Evolutionary conservation across 2,797 vertebrate species (phyloP).

Genomic region (Xyrichtys novacula): DNA sequence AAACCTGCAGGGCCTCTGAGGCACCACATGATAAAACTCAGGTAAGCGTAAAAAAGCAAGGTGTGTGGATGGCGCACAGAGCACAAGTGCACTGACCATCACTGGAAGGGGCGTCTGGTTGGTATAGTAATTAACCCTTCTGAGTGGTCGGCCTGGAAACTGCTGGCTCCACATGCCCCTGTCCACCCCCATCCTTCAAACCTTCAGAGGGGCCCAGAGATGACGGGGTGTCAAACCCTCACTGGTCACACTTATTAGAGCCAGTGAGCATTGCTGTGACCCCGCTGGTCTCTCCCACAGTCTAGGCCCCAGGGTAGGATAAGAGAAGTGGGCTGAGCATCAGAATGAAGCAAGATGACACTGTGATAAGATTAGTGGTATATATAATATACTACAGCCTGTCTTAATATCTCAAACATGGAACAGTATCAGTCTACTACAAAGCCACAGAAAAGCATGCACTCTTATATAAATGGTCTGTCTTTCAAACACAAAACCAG

Average conservation of each 20-base stretch:
- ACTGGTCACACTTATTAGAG: slow-evolving; percentile 72
- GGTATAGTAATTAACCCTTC: slow-evolving; percentile 79
- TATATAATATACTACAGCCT: slow-evolving; percentile 31
- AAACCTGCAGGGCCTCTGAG: slow-evolving; percentile 50
- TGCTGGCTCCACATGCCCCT: slow-evolving; percentile 58
- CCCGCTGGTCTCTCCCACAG: slow-evolving; percentile 38
- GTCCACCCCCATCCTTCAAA: slow-evolving; percentile 62
- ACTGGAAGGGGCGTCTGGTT: slow-evolving; percentile 59
- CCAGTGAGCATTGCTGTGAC: slow-evolving; percentile 47
- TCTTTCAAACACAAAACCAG: slow-evolving; percentile 43
- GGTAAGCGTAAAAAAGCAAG: slow-evolving; percentile 63
- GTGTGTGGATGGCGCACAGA: slow-evolving; percentile 62
- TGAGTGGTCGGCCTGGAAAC: slow-evolving; percentile 70
- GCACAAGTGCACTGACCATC: slow-evolving; percentile 58
- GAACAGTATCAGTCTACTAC: slow-evolving; percentile 22
- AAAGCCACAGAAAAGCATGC: slow-evolving; percentile 34
- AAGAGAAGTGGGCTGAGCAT: not conserved
- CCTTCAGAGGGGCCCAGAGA: slow-evolving; percentile 55
- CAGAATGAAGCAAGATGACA: slow-evolving; percentile 50
- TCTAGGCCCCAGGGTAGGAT: slow-evolving; percentile 26
- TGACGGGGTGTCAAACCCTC: slow-evolving; percentile 69
- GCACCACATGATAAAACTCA: slow-evolving; percentile 65
- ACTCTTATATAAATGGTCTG: slow-evolving; percentile 41
- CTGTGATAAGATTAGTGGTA: slow-evolving; percentile 30
- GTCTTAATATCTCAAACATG: slow-evolving; percentile 35